Evolutionary conservation across 2,888 invertebrate species (phyloP).

Genomic region (Bimastos eiseni): DNA sequence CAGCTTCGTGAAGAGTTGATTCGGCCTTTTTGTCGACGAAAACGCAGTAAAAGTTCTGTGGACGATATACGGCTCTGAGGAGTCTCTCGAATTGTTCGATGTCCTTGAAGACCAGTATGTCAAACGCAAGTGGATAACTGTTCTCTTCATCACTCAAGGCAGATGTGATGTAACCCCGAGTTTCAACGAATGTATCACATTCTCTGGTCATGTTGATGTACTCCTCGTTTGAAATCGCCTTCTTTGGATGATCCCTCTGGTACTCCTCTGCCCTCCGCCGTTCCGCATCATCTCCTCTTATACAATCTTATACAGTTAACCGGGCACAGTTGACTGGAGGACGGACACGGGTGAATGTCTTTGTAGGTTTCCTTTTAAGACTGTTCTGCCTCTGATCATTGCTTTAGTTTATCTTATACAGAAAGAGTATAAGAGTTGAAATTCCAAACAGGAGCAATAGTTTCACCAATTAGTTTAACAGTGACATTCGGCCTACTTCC

Average conservation of each 20-base stretch:
- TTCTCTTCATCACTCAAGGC: constrained; percentile 27
- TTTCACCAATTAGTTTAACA: not conserved
- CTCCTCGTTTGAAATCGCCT: not conserved
- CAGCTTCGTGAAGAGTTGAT: not conserved
- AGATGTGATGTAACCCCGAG: not conserved
- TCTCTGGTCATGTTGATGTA: not conserved
- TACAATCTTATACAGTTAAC: too few relatives aligned
- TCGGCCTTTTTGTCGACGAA: constrained; percentile 41
- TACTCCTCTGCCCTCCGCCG: not conserved
- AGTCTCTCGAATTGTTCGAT: constrained; percentile 39
- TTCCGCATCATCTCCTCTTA: not conserved
- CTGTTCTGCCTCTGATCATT: not conserved
- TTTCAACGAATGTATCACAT: not conserved
- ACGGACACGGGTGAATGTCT: not conserved
- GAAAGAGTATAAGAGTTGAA: not conserved
- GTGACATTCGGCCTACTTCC: too few relatives aligned
- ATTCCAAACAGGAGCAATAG: not conserved
- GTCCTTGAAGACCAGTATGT: constrained; percentile 35
- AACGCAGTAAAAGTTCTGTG: constrained; percentile 44
- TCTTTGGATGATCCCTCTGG: not conserved
- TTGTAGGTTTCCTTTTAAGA: not conserved
- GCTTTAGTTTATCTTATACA: not conserved
- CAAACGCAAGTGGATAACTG: constrained; percentile 35
- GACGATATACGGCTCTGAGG: constrained; percentile 42
- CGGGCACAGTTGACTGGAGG: not conserved